Percentiles rank a stretch among this genome's conserved stretches.
phyloP scores from a whole-genome alignment of 2,888 invertebrate species.

The Thymelicus sylvestris region DNA sequence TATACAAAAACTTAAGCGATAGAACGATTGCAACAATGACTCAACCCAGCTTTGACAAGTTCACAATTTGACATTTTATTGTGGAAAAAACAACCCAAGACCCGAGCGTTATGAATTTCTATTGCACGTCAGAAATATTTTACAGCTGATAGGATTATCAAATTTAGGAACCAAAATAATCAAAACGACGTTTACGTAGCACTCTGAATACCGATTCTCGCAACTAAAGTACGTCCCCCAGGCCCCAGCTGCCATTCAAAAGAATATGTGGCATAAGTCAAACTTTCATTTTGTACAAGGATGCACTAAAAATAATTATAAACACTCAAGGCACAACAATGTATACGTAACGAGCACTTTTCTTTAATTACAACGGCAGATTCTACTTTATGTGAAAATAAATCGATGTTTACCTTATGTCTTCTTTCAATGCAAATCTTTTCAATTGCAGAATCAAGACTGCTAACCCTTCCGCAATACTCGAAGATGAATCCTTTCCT shows the following conservation, averaged over 20 bases:
- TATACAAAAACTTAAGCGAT: constrained; percentile 59
- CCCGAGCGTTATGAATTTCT: constrained; percentile 58
- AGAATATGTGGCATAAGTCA: constrained; percentile 86
- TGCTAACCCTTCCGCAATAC: constrained; percentile 82
- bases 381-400: constrained; percentile 76
- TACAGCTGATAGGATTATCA: constrained; percentile 49
- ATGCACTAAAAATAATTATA: constrained; percentile 83
- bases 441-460: constrained; percentile 82
- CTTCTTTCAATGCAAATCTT: constrained; percentile 82
- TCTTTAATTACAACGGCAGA: constrained; percentile 62
- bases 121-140: constrained; percentile 53
- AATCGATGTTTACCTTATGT: constrained; percentile 86
- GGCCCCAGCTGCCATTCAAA: constrained; percentile 84
- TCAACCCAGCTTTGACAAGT: constrained; percentile 83
- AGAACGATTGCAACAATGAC: constrained; percentile 76
- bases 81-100: constrained; percentile 74
- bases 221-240: constrained; percentile 80
- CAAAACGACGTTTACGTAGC: constrained; percentile 68
- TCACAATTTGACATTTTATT: constrained; percentile 80
- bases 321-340: constrained; percentile 67
- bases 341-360: constrained; percentile 54
- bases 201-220: constrained; percentile 72
- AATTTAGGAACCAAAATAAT: constrained; percentile 60
- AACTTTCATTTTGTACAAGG: constrained; percentile 85
- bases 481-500: constrained; percentile 78